Percentiles rank a stretch among this genome's conserved stretches.
Evolutionary conservation across 2,888 invertebrate species (phyloP).

Genomic region (Cryptophagus acutangulus): DNA sequence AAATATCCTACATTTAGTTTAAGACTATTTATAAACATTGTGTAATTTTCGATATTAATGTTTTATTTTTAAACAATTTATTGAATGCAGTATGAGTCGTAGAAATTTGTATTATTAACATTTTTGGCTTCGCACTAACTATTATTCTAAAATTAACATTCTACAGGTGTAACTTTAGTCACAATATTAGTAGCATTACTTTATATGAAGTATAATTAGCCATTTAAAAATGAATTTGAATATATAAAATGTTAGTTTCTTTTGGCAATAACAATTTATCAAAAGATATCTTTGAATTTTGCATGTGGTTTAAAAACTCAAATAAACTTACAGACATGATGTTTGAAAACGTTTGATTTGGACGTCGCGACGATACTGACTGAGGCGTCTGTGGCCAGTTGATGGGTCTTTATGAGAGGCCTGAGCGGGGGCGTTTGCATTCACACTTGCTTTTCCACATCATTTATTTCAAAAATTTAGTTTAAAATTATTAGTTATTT

Average conservation of each 20-base stretch:
- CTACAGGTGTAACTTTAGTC: too few species aligned
- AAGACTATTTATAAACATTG: slow-evolving; percentile 26
- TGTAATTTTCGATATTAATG: slow-evolving; percentile 12
- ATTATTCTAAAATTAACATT: too few species aligned
- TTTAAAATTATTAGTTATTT: slow-evolving; percentile 9
- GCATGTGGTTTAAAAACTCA: slow-evolving; percentile 4
- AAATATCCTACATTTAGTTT: slow-evolving; percentile 33
- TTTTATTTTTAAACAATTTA: too few species aligned
- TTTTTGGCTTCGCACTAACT: too few species aligned
- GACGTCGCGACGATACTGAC: slow-evolving; percentile 53
- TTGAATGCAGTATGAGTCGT: too few species aligned
- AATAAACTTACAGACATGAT: slow-evolving; percentile 43
- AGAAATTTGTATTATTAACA: too few species aligned
- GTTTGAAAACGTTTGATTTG: slow-evolving; percentile 30
- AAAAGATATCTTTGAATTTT: too few species aligned
- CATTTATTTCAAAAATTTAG: slow-evolving; percentile 23
- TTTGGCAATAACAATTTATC: too few species aligned
- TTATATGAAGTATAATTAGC: too few species aligned
- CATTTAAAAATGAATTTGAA: too few species aligned
- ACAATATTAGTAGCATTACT: too few species aligned
- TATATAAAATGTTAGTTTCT: too few species aligned
- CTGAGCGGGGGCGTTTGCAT: slow-evolving; percentile 39
- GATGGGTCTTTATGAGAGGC: slow-evolving; percentile 41
- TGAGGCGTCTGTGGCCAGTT: slow-evolving; percentile 44
- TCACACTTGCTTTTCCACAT: slow-evolving; percentile 31